Conservation (phyloP, 2,888 invertebrate genomes). For the Nymphalis urticae region DNA sequence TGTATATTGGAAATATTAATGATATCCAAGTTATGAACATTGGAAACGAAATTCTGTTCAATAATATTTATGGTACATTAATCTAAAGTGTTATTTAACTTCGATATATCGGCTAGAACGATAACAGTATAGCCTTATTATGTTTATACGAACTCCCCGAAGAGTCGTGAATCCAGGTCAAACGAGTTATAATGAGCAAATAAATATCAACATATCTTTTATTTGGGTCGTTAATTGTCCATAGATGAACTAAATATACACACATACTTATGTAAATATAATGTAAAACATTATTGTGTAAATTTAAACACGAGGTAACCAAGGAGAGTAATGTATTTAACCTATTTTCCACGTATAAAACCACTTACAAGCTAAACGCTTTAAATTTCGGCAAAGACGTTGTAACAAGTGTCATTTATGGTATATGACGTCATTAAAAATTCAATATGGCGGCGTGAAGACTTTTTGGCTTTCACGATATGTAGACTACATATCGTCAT, state of each 20-base stretch:
- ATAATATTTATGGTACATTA: conserved; percentile 16
- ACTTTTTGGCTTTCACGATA: no score
- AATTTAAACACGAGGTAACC: no score
- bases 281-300: no score
- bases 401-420: no score
- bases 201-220: conserved; percentile 26
- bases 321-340: no score
- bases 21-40: not conserved
- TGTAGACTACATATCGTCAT: no score
- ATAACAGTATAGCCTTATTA: conserved; percentile 31
- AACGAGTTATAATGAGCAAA: conserved; percentile 30
- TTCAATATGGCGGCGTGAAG: no score
- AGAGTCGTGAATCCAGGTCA: conserved; percentile 36
- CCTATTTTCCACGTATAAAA: no score
- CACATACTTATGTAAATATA: not conserved
- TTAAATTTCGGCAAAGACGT: no score
- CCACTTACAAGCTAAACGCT: no score
- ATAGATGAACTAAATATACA: not conserved
- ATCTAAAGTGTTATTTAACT: conserved; percentile 21
- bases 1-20: not conserved
- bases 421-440: no score
- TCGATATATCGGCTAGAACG: conserved; percentile 5
- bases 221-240: not conserved
- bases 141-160: conserved; percentile 32
- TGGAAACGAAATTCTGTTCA: not conserved